phyloP scores from a whole-genome alignment of 2,888 invertebrate genomes.

The Deilephila porcellus region DNA sequence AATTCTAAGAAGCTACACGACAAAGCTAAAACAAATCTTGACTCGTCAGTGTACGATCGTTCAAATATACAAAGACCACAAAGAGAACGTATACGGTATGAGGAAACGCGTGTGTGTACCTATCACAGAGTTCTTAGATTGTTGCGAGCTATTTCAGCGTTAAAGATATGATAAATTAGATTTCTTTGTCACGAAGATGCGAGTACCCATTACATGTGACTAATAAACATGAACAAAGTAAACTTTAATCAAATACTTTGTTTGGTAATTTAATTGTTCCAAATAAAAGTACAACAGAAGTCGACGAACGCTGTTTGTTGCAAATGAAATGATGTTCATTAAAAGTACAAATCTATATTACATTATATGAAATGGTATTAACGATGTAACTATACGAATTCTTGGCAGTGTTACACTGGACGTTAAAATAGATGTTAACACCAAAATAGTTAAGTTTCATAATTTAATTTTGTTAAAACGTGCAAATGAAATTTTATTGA shows the following conservation, averaged over 20 bases:
- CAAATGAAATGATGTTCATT: background rate
- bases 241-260: conserved; percentile 2
- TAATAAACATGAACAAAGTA: conserved; percentile 39
- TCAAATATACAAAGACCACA: conserved; percentile 40
- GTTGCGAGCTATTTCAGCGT: conserved; percentile 47
- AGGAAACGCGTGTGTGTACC: conserved; percentile 33
- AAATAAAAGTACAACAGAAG: conserved; percentile 20
- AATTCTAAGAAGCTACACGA: background rate
- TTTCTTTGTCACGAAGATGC: conserved; percentile 34
- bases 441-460: background rate
- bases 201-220: conserved; percentile 8
- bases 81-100: conserved; percentile 37
- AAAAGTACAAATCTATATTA: background rate
- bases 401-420: background rate
- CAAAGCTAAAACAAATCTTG: conserved; percentile 5
- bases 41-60: conserved; percentile 27
- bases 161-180: conserved; percentile 41
- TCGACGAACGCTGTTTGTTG: background rate
- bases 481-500: background rate
- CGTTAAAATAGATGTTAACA: background rate
- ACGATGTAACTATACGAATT: background rate
- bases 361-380: background rate
- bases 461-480: background rate
- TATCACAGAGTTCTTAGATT: conserved; percentile 39
- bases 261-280: background rate